Conservation (phyloP, 2,797 vertebrate genomes). For the Peromyscus nudipes region DNA sequence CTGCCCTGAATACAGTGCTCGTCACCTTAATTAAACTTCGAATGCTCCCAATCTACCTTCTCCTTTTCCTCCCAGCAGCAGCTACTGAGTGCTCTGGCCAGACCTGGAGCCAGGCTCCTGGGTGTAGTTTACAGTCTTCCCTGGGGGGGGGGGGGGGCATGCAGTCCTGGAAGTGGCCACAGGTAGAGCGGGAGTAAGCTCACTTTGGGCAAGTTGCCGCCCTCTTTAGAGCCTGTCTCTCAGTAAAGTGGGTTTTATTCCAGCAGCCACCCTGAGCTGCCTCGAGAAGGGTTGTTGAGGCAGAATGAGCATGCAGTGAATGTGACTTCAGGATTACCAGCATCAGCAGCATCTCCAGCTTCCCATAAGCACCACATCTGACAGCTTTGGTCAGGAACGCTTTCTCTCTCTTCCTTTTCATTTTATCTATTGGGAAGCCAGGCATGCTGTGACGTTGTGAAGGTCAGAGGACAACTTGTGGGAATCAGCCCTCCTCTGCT, state of each 20-base stretch:
- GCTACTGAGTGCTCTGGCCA: neutral
- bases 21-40: neutral
- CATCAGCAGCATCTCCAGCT: neutral
- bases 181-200: neutral
- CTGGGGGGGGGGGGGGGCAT: neutral
- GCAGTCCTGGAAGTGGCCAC: neutral
- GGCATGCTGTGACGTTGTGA: neutral
- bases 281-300: neutral
- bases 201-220: neutral
- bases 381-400: neutral
- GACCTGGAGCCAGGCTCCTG: neutral
- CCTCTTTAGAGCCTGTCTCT: neutral
- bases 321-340: neutral
- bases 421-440: neutral
- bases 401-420: neutral
- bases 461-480: neutral
- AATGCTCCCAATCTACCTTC: neutral
- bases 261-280: neutral
- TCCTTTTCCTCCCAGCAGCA: neutral
- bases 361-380: neutral
- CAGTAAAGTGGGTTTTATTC: neutral
- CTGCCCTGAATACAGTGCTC: neutral
- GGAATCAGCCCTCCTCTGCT: neutral
- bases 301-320: neutral
- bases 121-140: neutral